A percentile compares a stretch with the other conserved stretches of the same genome.
These are phyloP conservation scores for Chouioia cunea DNA, from an alignment of 2,888 invertebrate genomes.

Conservation along the genomic window DNA sequence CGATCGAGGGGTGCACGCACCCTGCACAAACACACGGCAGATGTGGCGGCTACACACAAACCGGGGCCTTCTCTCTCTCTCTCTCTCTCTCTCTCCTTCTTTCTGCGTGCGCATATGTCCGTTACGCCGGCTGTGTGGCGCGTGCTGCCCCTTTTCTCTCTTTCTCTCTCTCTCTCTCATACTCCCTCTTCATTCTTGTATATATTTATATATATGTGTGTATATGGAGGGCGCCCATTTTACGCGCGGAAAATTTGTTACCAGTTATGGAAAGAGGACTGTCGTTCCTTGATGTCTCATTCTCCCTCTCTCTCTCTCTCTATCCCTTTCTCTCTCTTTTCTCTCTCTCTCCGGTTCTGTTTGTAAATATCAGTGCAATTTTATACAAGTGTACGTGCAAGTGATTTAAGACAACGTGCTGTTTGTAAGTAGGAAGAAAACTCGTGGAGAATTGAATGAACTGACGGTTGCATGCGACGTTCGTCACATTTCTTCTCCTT, in stretches of 20 bases:
- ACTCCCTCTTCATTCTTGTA: conserved; percentile 27
- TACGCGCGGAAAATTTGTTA: neutral
- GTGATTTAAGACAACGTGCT: conserved; percentile 6
- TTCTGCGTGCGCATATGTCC: conserved; percentile 23
- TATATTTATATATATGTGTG: too few relatives aligned
- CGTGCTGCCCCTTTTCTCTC: conserved; percentile 8
- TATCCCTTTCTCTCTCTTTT: too few relatives aligned
- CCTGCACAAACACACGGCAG: conserved; percentile 7
- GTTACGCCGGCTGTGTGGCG: conserved; percentile 38
- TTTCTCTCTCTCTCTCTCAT: conserved; percentile 11
- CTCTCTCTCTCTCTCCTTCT: neutral
- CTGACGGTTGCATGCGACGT: neutral
- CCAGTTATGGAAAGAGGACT: neutral
- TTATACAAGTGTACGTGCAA: neutral
- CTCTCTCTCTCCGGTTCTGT: neutral
- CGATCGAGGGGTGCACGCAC: conserved; percentile 39
- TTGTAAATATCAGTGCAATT: neutral
- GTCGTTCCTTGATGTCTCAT: neutral
- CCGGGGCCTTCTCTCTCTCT: neutral
- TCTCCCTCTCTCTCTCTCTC: neutral
- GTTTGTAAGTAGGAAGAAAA: conserved; percentile 15
- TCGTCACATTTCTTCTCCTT: neutral
- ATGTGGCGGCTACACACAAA: too few relatives aligned
- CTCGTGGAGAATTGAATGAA: conserved; percentile 3
- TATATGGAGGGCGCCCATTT: too few relatives aligned